Evolutionary conservation across 2,888 invertebrate species (phyloP), one percentile per base, ranked within the genome.

Genomic region (Chalcosyrphus nemorum): DNA sequence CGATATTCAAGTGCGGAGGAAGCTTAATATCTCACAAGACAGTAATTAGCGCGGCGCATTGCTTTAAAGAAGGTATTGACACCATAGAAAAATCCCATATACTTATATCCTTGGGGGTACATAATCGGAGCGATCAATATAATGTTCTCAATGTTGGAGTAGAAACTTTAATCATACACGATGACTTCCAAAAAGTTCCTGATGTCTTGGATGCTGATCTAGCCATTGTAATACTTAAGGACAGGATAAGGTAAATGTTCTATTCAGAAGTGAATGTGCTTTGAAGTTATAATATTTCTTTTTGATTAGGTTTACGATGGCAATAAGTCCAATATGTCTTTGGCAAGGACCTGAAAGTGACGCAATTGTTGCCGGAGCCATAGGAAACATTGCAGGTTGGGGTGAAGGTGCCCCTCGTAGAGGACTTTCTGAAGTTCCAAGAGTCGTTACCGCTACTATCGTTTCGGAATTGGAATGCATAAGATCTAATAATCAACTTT

Each of bases 401-500:
- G 32, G 32, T 32, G 32, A 87, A 13, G 89, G 90, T 66, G 92
- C 92, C 76, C 11, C 86, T 66, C 80, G 89, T 1, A 87, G 84
- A n/a, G 85, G 45, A 1, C 87, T 88, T 19, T 87, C 89, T 0
- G 88, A 90, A 0, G 70, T 88, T 5, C 93, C 93, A 1, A 92
- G 92, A 74, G 90, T 92, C 87, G 89, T 91, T 0, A 89, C 87
- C 27, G 88, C 92, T 13, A 92, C 92, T 0, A 91, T 94, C 66
- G 92, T 93, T 0, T 92, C 92, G 19, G 91, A 93, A 87, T 89
- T 90, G 50, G 90, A 89, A 5, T 94, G 94, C 82, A 86, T 92
- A 1, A 89, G 92, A 57, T 92, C 92, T 17, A 90, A 92, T 35
- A 54, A 87, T 3, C 88, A 88, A 17, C 92, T 86, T 4, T 45